A percentile compares a stretch with the other conserved stretches of the same genome.
These are phyloP conservation scores for Resseliella maxima DNA, from an alignment of 2,888 invertebrate genomes.

Conservation along the genomic window DNA sequence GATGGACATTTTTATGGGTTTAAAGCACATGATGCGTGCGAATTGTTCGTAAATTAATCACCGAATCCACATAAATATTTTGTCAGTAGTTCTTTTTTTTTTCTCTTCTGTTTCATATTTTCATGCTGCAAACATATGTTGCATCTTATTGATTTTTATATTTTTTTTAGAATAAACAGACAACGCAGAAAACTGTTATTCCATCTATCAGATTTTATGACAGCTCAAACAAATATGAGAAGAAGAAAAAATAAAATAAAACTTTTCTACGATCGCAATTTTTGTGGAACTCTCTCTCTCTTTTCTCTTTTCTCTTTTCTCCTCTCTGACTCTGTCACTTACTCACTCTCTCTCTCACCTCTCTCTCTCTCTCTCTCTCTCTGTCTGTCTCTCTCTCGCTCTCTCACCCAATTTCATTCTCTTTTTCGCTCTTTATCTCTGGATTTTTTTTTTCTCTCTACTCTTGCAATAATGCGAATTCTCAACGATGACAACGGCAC, in stretches of 20 bases:
- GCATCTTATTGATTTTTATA: conserved; percentile 53
- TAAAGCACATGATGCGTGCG: not conserved
- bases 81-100: not conserved
- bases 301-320: too few species aligned
- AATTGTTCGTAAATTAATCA: conserved; percentile 7
- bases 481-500: not conserved
- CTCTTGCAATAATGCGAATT: not conserved
- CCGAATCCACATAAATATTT: not conserved
- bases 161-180: not conserved
- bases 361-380: too few species aligned
- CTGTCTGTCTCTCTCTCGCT: too few species aligned
- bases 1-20: conserved; percentile 7
- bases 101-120: not conserved
- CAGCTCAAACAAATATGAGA: not conserved
- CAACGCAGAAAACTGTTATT: not conserved
- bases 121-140: not conserved
- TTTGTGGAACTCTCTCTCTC: too few species aligned
- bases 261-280: not conserved
- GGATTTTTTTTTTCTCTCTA: too few species aligned
- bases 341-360: too few species aligned
- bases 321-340: too few species aligned
- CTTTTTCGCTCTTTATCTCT: too few species aligned
- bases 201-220: conserved; percentile 33
- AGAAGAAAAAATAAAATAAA: too few species aligned
- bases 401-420: too few species aligned